A percentile compares a stretch with the other conserved stretches of the same genome.
Evolutionary conservation across 2,888 invertebrate genomes (phyloP).

Genomic region (Polyommatus icarus): DNA sequence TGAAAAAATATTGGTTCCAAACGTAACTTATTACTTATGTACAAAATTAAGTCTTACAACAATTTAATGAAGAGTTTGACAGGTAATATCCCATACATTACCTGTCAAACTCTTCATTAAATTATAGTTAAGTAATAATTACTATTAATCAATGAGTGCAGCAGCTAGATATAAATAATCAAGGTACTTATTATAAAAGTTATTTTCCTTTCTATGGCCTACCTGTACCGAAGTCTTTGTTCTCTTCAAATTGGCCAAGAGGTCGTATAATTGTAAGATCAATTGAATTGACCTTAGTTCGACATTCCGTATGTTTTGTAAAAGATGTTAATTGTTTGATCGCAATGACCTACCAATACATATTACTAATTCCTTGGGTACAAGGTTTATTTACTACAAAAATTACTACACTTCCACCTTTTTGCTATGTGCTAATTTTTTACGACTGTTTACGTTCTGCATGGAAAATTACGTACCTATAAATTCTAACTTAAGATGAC

Average conservation of each 20-base stretch:
- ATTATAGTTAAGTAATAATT: too few relatives aligned
- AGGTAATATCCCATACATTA: too few relatives aligned
- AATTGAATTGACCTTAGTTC: constrained; percentile 10
- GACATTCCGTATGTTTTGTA: neutral
- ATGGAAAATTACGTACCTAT: neutral
- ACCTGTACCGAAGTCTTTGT: neutral
- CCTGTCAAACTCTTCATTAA: too few relatives aligned
- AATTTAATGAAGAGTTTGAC: too few relatives aligned
- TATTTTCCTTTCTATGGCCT: neutral
- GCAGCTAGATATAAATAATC: neutral
- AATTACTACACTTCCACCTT: neutral
- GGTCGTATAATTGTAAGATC: neutral
- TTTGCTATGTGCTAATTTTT: neutral
- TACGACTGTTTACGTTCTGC: neutral
- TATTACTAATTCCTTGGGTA: neutral
- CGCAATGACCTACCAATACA: neutral
- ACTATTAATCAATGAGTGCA: too few relatives aligned
- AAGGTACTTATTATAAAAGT: neutral
- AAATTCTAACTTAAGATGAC: neutral
- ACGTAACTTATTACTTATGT: neutral
- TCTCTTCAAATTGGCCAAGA: neutral
- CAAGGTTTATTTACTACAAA: neutral
- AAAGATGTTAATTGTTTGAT: constrained; percentile 14
- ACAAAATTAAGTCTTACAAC: too few relatives aligned
- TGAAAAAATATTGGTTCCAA: neutral